Percentiles rank a stretch among this genome's conserved stretches.
Conservation (phyloP, 2,113 vertebrate genomes). For the Taxidea taxus region DNA sequence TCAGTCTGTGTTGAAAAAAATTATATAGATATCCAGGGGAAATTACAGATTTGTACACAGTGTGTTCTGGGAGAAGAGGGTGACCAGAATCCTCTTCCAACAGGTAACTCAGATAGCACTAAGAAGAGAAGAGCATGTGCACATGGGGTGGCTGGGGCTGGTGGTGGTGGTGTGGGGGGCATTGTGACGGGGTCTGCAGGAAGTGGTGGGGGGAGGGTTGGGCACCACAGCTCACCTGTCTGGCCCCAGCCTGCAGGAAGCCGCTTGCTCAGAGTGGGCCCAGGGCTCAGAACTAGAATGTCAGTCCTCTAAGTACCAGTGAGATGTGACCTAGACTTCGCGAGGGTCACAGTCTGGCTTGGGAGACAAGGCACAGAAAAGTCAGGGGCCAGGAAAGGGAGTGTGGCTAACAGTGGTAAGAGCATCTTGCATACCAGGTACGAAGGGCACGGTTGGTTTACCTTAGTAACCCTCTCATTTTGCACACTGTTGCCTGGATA, state of each 20-base stretch:
- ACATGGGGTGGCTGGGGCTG: fast-evolving
- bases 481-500: neutral
- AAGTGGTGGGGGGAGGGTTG: fast-evolving
- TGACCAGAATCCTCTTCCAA: neutral
- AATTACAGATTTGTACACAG: neutral
- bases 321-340: neutral
- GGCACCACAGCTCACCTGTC: neutral
- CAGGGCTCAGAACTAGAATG: neutral
- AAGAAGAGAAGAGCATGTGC: neutral
- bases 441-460: fast-evolving
- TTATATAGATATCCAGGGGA: neutral
- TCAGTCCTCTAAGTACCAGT: neutral
- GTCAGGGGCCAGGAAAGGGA: neutral
- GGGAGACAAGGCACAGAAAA: neutral
- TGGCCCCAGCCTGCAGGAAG: neutral
- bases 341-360: neutral
- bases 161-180: neutral
- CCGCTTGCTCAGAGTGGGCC: neutral
- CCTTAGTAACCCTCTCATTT: neutral
- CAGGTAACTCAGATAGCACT: fast-evolving
- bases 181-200: neutral
- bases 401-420: neutral
- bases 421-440: neutral
- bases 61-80: neutral
- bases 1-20: conserved; percentile 37